phyloP scores from a whole-genome alignment of 2,113 vertebrate genomes.

The Raja brachyura region DNA sequence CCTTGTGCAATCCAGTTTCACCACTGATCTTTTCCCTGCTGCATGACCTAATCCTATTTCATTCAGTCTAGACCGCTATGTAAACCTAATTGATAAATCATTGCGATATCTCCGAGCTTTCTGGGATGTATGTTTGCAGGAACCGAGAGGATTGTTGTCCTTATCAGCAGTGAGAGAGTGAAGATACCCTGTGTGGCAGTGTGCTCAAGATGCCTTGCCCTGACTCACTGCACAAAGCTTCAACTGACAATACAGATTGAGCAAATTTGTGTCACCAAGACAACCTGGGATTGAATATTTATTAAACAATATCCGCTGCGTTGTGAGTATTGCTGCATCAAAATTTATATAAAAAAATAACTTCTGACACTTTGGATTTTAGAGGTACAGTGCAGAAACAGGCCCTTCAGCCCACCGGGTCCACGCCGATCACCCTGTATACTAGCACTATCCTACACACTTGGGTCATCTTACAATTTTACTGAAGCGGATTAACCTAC shows the following conservation, averaged over 20 bases:
- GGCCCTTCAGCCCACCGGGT: no score
- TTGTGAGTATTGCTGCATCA: background rate
- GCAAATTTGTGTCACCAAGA: background rate
- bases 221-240: background rate
- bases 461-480: no score
- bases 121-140: background rate
- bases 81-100: slow-evolving; percentile 24
- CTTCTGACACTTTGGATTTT: background rate
- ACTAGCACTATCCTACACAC: no score
- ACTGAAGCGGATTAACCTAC: no score
- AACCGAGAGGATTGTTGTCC: background rate
- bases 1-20: background rate
- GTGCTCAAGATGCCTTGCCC: background rate
- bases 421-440: no score
- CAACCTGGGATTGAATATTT: background rate
- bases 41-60: background rate
- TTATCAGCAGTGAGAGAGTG: background rate
- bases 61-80: background rate
- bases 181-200: background rate
- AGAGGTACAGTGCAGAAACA: no score
- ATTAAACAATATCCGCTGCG: background rate
- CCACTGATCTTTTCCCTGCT: background rate
- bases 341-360: background rate
- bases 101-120: background rate
- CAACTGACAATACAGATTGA: background rate